Evolutionary conservation across 64 coral and sea anemone genomes (phyloP).

Genomic region (Acropora yongei): DNA sequence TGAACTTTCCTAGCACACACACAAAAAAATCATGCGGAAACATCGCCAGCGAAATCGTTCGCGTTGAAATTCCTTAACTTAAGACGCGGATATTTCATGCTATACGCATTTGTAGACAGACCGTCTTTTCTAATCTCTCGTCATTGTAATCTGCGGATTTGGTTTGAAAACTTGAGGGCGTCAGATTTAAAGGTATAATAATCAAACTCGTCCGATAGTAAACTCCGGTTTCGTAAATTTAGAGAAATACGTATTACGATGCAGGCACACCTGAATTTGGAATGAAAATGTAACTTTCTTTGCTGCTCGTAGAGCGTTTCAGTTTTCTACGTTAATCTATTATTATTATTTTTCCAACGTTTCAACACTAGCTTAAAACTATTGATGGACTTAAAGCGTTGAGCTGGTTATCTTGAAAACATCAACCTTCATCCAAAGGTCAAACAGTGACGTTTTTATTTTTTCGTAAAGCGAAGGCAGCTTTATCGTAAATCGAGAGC

Average conservation of each 20-base stretch:
- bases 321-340: no score
- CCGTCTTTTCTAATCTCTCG: conserved; percentile 4
- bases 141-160: conserved; percentile 25
- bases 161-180: neutral
- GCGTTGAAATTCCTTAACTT: neutral
- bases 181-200: conserved; percentile 10
- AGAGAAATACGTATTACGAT: no score
- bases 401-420: neutral
- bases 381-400: neutral
- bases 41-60: neutral
- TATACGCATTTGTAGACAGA: neutral
- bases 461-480: neutral
- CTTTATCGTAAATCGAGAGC: neutral
- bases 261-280: no score
- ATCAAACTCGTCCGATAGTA: neutral
- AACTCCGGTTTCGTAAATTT: neutral
- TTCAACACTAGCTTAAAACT: no score
- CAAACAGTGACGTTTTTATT: neutral
- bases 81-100: neutral
- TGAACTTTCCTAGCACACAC: no score
- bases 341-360: no score
- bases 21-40: no score
- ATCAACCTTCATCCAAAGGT: neutral
- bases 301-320: no score
- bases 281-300: no score